These are phyloP conservation scores for Turritopsis dohrnii DNA, from an alignment of 30 jellyfish, hydroid and myxozoan genomes.

Conservation along the genomic window DNA sequence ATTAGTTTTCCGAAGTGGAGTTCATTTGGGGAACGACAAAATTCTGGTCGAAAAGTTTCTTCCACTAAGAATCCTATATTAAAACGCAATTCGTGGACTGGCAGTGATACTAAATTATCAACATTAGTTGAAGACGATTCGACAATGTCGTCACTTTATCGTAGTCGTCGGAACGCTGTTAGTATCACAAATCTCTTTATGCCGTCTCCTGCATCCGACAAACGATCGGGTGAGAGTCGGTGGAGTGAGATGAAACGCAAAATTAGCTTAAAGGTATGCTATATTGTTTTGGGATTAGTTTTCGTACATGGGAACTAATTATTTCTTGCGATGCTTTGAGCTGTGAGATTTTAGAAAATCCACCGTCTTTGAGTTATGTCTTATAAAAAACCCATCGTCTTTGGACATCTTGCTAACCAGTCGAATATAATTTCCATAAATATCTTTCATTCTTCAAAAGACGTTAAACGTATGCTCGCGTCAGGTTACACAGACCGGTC, in stretches of 20 bases:
- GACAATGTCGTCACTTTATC: not conserved
- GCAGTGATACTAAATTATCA: slow-evolving; percentile 2
- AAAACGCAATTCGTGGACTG: slow-evolving; percentile 6
- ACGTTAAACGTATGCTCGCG: not conserved
- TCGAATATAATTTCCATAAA: not conserved
- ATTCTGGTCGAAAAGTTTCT: not conserved
- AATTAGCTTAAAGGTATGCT: not conserved
- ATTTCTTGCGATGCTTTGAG: not conserved
- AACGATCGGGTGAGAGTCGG: not conserved
- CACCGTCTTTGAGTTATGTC: too few relatives aligned
- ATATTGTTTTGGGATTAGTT: not conserved
- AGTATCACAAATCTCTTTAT: not conserved
- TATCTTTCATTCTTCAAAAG: not conserved
- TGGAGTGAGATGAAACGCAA: slow-evolving; percentile 9
- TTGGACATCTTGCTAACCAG: too few relatives aligned
- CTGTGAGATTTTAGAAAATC: not conserved
- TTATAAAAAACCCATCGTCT: too few relatives aligned
- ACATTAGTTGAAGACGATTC: not conserved
- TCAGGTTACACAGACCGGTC: not conserved
- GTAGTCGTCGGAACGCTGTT: not conserved
- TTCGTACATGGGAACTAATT: not conserved
- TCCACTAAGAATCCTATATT: not conserved
- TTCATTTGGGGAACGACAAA: not conserved
- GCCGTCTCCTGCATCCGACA: not conserved
- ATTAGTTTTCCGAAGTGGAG: not conserved